These are phyloP conservation scores for Apostichopus californicus DNA, from an alignment of 35 echinoderm and acorn worm genomes.

Conservation along the genomic window DNA sequence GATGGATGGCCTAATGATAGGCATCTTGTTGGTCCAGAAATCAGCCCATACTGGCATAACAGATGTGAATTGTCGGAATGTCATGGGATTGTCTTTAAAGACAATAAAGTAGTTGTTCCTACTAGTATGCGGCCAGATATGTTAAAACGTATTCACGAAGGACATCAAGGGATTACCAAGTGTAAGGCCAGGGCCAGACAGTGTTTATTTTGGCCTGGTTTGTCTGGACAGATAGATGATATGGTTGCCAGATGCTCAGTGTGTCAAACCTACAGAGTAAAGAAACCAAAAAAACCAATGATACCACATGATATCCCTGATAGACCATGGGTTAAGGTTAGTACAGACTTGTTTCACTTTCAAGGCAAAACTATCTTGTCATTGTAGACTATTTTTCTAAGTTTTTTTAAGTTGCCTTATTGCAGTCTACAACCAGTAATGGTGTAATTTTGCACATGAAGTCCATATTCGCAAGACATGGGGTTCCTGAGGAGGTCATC, in stretches of 20 bases:
- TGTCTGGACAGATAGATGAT: conserved; percentile 23
- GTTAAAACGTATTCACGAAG: conserved; percentile 24
- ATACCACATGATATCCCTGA: conserved; percentile 59
- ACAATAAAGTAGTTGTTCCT: conserved; percentile 46
- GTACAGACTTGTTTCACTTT: conserved; percentile 24
- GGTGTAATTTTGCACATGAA: conserved; percentile 50
- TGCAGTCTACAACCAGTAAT: conserved; percentile 11
- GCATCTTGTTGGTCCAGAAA: neutral
- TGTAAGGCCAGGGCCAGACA: conserved; percentile 47
- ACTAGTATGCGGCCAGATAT: conserved; percentile 16
- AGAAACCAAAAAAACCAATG: conserved; percentile 57
- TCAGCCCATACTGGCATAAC: conserved; percentile 2
- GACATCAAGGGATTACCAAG: conserved; percentile 30
- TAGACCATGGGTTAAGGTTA: conserved; percentile 49
- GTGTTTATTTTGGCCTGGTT: conserved; percentile 45
- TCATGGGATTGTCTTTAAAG: conserved; percentile 39
- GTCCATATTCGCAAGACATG: conserved; percentile 50
- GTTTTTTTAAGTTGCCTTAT: conserved; percentile 18
- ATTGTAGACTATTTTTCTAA: conserved; percentile 62
- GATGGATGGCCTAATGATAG: conserved; percentile 55
- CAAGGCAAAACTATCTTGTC: conserved; percentile 45
- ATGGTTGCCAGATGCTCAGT: conserved; percentile 30
- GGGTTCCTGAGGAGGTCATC: neutral
- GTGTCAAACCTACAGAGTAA: conserved; percentile 27
- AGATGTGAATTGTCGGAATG: conserved; percentile 1